These are phyloP conservation scores for Priocnemis perturbator DNA, from an alignment of 2,888 invertebrate species.

Conservation along the genomic window DNA sequence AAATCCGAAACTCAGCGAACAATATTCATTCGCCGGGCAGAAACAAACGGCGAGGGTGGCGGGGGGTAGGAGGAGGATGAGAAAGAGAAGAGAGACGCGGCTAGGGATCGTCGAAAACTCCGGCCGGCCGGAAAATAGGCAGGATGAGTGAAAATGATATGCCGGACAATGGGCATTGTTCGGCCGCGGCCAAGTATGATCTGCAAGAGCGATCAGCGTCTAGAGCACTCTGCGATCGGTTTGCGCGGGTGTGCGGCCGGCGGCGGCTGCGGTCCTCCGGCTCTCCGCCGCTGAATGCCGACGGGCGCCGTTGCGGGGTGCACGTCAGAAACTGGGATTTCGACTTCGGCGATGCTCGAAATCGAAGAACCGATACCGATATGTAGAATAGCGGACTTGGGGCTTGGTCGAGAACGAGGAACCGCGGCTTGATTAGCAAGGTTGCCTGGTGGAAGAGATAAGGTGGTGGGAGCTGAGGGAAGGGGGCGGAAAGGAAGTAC, in stretches of 20 bases:
- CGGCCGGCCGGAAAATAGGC: conserved; percentile 62
- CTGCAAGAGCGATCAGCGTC: conserved; percentile 47
- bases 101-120: conserved; percentile 44
- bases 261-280: too few species aligned
- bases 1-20: neutral
- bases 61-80: too few species aligned
- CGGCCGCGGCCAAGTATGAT: conserved; percentile 61
- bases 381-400: neutral
- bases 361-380: conserved; percentile 9
- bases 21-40: conserved; percentile 7
- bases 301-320: neutral
- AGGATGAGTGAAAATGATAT: conserved; percentile 71
- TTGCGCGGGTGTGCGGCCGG: too few species aligned
- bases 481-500: too few species aligned
- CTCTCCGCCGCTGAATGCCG: too few species aligned
- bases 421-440: too few species aligned
- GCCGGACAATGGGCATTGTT: conserved; percentile 72
- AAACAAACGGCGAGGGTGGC: too few species aligned
- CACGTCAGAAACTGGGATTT: conserved; percentile 9
- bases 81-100: too few species aligned
- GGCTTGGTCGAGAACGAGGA: too few species aligned
- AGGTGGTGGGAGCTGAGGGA: too few species aligned
- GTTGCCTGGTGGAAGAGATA: too few species aligned
- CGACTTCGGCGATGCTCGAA: conserved; percentile 5
- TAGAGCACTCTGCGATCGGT: conserved; percentile 2